Conservation (phyloP, 2,113 vertebrate genomes). For the Vulpes ferrilata region DNA sequence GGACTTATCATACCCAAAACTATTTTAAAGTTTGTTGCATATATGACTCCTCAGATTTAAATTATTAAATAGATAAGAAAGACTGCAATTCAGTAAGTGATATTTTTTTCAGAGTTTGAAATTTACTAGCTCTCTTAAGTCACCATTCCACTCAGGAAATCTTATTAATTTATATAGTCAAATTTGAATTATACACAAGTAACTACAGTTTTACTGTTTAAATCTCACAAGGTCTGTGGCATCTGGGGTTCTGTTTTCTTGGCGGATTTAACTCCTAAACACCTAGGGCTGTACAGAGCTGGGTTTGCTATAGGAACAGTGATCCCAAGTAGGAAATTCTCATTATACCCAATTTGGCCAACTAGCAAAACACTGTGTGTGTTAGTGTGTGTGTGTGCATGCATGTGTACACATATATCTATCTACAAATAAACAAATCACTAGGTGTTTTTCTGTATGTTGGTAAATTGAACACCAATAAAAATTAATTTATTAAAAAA, state of each 20-base stretch:
- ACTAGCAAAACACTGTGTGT: not conserved
- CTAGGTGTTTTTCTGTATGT: not conserved
- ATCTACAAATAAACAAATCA: not conserved
- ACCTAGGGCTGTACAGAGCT: not conserved
- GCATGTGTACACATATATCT: not conserved
- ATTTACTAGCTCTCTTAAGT: conserved; percentile 47
- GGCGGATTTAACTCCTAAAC: not conserved
- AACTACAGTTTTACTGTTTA: not conserved
- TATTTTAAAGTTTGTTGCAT: conserved; percentile 3
- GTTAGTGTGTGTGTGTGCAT: not conserved
- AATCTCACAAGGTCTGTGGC: not conserved
- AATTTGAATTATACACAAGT: not conserved
- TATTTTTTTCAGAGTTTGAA: conserved; percentile 34
- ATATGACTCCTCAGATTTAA: not conserved
- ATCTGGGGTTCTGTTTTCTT: not conserved
- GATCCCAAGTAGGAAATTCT: not conserved
- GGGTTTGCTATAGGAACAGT: not conserved
- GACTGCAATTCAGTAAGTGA: not conserved
- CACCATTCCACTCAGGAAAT: conserved; percentile 24
- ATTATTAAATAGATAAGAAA: not conserved
- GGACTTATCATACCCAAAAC: not conserved
- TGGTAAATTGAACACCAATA: too few species aligned
- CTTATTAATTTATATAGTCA: not conserved
- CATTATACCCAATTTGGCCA: not conserved
- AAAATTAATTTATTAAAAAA: too few species aligned